These are phyloP conservation scores for Anableps anableps DNA, from an alignment of 2,797 vertebrate genomes.

Conservation along the genomic window DNA sequence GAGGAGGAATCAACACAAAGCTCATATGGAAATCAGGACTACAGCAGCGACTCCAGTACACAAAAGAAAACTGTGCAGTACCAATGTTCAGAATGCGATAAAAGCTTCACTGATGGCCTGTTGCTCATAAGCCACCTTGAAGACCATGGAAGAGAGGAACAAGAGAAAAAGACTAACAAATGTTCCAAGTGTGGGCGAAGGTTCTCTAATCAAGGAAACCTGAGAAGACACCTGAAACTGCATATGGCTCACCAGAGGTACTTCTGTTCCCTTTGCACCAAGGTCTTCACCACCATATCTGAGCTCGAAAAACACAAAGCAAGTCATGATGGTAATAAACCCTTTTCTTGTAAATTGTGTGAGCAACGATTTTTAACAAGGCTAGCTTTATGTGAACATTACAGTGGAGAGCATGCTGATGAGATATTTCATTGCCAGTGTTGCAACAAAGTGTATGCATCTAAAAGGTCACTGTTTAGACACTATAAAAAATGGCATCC, in stretches of 20 bases:
- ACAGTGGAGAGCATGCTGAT: conserved; percentile 59
- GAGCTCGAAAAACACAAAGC: conserved; percentile 75
- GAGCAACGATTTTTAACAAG: conserved; percentile 70
- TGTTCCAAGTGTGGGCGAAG: conserved; percentile 73
- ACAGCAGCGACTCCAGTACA: conserved; percentile 30
- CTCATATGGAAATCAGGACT: conserved; percentile 19
- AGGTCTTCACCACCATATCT: conserved; percentile 46
- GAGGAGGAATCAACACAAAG: conserved; percentile 32
- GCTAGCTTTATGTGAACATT: conserved; percentile 70
- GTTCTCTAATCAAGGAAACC: conserved; percentile 58
- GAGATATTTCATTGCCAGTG: conserved; percentile 68
- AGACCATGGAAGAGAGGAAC: conserved; percentile 81
- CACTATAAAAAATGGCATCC: conserved; percentile 75
- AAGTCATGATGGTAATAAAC: conserved; percentile 72
- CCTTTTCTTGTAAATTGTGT: conserved; percentile 75
- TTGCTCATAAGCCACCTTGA: conserved; percentile 86
- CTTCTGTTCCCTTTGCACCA: conserved; percentile 72
- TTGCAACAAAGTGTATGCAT: conserved; percentile 75
- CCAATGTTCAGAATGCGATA: conserved; percentile 85
- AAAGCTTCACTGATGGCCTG: conserved; percentile 84
- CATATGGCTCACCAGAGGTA: conserved; percentile 56
- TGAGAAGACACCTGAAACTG: conserved; percentile 76
- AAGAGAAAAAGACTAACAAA: conserved; percentile 64
- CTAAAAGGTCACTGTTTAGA: conserved; percentile 72
- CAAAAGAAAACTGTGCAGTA: conserved; percentile 74